phyloP scores from a whole-genome alignment of 2,113 vertebrate genomes.

The Cyprinus carpio region DNA sequence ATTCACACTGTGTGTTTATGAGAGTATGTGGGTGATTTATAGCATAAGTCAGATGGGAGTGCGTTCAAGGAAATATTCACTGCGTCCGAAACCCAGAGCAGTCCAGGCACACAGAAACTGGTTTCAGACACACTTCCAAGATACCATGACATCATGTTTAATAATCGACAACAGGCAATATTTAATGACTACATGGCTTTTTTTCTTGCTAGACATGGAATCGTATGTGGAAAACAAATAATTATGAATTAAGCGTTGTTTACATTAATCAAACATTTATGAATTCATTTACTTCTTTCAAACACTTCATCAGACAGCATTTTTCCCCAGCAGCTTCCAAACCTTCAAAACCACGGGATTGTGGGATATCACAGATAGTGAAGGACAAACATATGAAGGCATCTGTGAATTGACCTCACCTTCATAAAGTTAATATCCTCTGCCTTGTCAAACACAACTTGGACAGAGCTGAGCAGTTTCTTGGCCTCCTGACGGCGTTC shows the following conservation, averaged over 20 bases:
- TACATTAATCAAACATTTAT: not conserved
- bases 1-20: constrained; percentile 45
- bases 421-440: constrained; percentile 97
- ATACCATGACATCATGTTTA: not conserved
- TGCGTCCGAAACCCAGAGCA: not conserved
- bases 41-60: constrained; percentile 9
- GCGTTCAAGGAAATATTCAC: constrained; percentile 4
- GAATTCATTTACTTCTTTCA: not conserved
- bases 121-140: not conserved
- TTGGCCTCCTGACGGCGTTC: constrained; percentile 92
- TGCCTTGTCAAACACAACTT: constrained; percentile 88
- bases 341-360: not conserved
- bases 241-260: not conserved
- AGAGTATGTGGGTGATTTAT: constrained; percentile 46
- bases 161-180: not conserved
- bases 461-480: constrained; percentile 91
- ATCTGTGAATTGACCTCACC: constrained; percentile 70
- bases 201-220: not conserved
- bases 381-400: not conserved
- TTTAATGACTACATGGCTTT: not conserved
- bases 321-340: not conserved
- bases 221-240: not conserved
- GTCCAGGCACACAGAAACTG: not conserved
- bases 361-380: not conserved
- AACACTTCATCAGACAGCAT: not conserved